phyloP scores from a whole-genome alignment of 2,888 invertebrate species.

The Kuschelorhynchus macadamiae region DNA sequence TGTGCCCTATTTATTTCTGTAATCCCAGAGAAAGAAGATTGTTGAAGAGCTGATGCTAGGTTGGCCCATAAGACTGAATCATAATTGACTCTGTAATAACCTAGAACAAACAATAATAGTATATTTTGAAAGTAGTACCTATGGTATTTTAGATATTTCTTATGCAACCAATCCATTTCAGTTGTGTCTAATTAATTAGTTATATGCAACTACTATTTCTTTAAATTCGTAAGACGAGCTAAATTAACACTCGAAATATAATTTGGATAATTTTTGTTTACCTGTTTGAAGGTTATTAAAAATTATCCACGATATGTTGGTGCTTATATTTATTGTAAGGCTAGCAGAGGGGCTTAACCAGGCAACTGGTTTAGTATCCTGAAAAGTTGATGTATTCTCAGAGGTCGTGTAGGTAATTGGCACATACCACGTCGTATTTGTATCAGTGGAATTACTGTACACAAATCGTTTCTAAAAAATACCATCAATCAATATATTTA shows the following conservation, averaged over 20 bases:
- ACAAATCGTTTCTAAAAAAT: conserved; percentile 47
- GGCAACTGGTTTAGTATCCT: conserved; percentile 61
- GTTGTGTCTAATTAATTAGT: no score
- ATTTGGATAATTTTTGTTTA: no score
- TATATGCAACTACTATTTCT: no score
- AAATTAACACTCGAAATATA: no score
- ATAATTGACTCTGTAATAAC: conserved; percentile 77
- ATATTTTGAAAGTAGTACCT: not conserved
- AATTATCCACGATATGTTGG: conserved; percentile 49
- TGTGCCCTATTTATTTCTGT: conserved; percentile 81
- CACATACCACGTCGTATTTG: conserved; percentile 65
- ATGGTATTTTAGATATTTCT: not conserved
- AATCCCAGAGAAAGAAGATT: conserved; percentile 69
- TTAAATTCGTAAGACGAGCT: no score
- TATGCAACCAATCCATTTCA: no score
- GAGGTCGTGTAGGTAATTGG: conserved; percentile 72
- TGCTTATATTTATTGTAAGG: conserved; percentile 39
- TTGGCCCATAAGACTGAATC: conserved; percentile 77
- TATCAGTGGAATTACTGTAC: conserved; percentile 65
- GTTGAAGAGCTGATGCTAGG: conserved; percentile 69
- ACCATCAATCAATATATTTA: not conserved
- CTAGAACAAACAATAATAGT: conserved; percentile 61
- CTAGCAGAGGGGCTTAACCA: conserved; percentile 60
- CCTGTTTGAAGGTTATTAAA: conserved; percentile 54
- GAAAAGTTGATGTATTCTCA: conserved; percentile 64